Conservation (phyloP, 2,797 vertebrate genomes). For the Rhinella marina region DNA sequence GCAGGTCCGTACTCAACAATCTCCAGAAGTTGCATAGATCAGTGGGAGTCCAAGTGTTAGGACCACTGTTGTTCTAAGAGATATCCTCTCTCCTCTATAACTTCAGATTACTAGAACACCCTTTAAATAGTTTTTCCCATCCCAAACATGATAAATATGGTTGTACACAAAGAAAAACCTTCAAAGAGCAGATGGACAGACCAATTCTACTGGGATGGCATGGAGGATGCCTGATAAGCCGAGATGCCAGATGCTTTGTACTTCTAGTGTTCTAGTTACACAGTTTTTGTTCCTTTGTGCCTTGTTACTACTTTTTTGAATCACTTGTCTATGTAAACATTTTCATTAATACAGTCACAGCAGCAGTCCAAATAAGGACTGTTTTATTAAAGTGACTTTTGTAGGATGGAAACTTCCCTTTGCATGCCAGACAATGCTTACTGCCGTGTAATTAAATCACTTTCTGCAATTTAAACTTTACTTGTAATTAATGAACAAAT, state of each 20-base stretch:
- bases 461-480: background rate
- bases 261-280: background rate
- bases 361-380: background rate
- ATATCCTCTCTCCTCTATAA: no score
- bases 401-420: conserved; percentile 6
- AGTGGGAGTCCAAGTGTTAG: no score
- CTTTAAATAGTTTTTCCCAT: no score
- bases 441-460: background rate
- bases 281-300: background rate
- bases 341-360: background rate
- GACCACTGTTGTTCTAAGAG: no score
- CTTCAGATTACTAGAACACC: no score
- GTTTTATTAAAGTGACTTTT: conserved; percentile 4
- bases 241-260: background rate
- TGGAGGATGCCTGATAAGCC: background rate
- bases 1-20: no score
- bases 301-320: background rate
- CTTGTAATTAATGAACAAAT: background rate
- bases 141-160: background rate
- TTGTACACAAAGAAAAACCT: background rate
- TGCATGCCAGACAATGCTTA: background rate
- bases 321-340: background rate
- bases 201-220: background rate
- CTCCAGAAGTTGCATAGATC: no score
- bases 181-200: background rate